phyloP scores from a whole-genome alignment of 1,140 invertebrate genomes.

The Anoplolepis gracilipes region DNA sequence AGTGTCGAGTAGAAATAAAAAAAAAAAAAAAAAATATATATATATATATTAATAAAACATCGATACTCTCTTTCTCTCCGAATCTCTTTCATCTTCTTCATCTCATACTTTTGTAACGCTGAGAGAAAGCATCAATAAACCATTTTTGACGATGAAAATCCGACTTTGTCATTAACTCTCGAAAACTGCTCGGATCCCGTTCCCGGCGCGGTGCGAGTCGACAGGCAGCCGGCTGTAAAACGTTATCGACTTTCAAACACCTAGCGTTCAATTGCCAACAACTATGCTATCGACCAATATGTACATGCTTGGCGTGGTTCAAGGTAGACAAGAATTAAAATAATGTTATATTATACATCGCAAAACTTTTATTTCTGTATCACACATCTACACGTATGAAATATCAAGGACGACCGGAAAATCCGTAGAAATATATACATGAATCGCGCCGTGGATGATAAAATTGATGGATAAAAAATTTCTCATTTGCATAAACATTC shows the following conservation, averaged over 20 bases:
- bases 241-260: slow-evolving; percentile 32
- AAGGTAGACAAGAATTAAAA: slow-evolving; percentile 52
- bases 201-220: slow-evolving; percentile 28
- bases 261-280: not conserved
- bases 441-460: not conserved
- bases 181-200: slow-evolving; percentile 55
- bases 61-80: slow-evolving; percentile 54
- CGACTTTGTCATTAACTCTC: slow-evolving; percentile 58
- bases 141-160: slow-evolving; percentile 55
- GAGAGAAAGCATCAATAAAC: slow-evolving; percentile 55
- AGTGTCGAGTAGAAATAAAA: not conserved
- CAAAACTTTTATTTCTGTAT: slow-evolving; percentile 43
- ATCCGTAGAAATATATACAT: not conserved
- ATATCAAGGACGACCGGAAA: slow-evolving; percentile 49
- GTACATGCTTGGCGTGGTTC: not conserved
- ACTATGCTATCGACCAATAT: slow-evolving; percentile 31
- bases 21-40: not conserved
- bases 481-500: not conserved
- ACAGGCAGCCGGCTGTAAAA: not conserved
- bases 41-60: slow-evolving; percentile 9
- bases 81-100: slow-evolving; percentile 11
- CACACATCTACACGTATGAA: slow-evolving; percentile 3
- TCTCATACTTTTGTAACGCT: slow-evolving; percentile 47
- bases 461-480: not conserved
- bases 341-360: slow-evolving; percentile 4